Evolutionary conservation across 2,888 invertebrate species (phyloP), one percentile per base, ranked within the genome.

Genomic region (Andrena chrysosceles): DNA sequence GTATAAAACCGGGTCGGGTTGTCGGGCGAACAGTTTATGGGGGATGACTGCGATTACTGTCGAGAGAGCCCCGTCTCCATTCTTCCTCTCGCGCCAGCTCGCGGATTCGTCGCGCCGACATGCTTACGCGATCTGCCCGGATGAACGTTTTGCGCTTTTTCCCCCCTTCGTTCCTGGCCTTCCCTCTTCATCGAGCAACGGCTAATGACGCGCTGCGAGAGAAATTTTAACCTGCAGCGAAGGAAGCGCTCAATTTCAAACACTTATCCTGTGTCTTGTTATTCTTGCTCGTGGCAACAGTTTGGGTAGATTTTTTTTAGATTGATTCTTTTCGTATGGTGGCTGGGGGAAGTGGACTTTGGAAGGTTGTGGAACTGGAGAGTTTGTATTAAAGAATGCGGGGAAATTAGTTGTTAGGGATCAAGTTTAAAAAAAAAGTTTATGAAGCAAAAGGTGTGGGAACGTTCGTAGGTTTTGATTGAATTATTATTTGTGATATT

Each of bases 1-100:
- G 64, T 77, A 73, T 78, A 84, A 87, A 87, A 89, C 86, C 84
- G 84, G 83, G 84, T 83, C 87, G 87, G 73, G 72, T 85, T 80
- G 81, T 52, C 69, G 77, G 63, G 67, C 48, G 75, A 81, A 76
- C 71, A 71, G 83, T 83, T 74, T 78, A 67, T 68, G 52, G 67
- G 70, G 72, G 86, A 74, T 86, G 73, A 77, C 33, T 74, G 69
- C 59, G 70, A 76, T 79, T 72, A 59, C 35, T 33, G 56, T 26
- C 29, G 66, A 68, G 56, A 60, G 49, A 23, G 2, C 23, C n/a
- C 49, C 31, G 23, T 78, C 68, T 59, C 8, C 35, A 60, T 63
- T 23, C 63, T 29, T 26, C 64, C 8, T 23, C 20, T 35, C 31
- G 16, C 31, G 8, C 33, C 13, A 33, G 7, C 7, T 67, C 33